phyloP scores from a whole-genome alignment of 2,888 invertebrate genomes.

The Caenorhabditis sp. region DNA sequence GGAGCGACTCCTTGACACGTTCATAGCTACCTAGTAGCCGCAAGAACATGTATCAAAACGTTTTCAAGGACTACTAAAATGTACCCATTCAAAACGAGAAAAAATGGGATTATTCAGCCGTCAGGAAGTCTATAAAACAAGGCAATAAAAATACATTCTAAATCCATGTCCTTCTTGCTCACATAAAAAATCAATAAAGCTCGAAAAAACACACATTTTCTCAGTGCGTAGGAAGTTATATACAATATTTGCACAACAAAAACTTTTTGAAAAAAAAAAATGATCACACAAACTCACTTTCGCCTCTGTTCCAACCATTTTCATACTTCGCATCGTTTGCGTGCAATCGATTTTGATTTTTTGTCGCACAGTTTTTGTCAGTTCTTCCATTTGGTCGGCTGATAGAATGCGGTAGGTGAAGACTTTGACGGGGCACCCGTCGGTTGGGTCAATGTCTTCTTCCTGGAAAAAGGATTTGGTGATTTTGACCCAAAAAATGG shows the following conservation, averaged over 20 bases:
- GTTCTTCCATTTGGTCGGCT: slow-evolving; percentile 61
- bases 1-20: too few relatives aligned
- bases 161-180: background rate
- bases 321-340: slow-evolving; percentile 33
- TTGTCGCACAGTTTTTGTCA: slow-evolving; percentile 59
- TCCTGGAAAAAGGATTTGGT: slow-evolving; percentile 40
- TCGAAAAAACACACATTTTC: background rate
- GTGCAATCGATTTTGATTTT: slow-evolving; percentile 54
- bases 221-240: too few relatives aligned
- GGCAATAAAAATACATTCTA: background rate
- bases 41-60: too few relatives aligned
- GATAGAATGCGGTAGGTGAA: slow-evolving; percentile 60
- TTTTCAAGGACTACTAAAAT: background rate
- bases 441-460: slow-evolving; percentile 67
- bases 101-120: background rate
- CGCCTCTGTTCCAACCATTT: slow-evolving; percentile 47
- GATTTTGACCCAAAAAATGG: background rate
- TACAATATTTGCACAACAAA: background rate
- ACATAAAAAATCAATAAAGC: background rate
- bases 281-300: slow-evolving; percentile 25
- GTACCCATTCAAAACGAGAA: background rate
- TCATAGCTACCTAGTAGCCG: too few relatives aligned
- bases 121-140: background rate
- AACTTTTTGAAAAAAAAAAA: background rate
- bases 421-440: slow-evolving; percentile 64